Conservation (phyloP, 2,888 invertebrate genomes). For the Rugalucina vietnamica region DNA sequence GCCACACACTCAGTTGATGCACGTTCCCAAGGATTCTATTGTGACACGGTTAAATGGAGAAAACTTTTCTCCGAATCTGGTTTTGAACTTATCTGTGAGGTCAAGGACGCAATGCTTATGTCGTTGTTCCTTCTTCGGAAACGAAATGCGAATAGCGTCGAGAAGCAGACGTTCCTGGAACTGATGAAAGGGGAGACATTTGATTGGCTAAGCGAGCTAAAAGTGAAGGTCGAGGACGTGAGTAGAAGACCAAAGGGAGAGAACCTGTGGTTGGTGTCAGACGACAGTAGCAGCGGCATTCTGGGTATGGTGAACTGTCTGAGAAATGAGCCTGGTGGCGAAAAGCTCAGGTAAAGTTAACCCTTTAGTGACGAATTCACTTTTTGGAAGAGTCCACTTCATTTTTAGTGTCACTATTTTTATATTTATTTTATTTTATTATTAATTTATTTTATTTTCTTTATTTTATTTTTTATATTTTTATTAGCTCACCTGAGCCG, state of each 20-base stretch:
- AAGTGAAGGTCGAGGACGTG: slow-evolving; percentile 89
- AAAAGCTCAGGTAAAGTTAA: slow-evolving; percentile 87
- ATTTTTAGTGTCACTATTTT: too few relatives aligned
- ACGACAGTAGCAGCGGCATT: slow-evolving; percentile 90
- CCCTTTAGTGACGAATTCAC: too few relatives aligned
- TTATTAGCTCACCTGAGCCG: too few relatives aligned
- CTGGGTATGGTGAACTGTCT: slow-evolving; percentile 96
- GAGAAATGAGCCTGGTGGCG: slow-evolving; percentile 93
- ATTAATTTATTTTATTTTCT: too few relatives aligned
- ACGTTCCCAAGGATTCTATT: slow-evolving; percentile 66
- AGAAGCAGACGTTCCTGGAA: slow-evolving; percentile 58
- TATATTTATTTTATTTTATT: too few relatives aligned
- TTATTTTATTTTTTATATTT: too few relatives aligned
- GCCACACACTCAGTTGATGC: slow-evolving; percentile 35
- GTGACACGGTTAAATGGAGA: slow-evolving; percentile 70
- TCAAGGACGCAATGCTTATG: slow-evolving; percentile 87
- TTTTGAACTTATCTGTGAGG: slow-evolving; percentile 87
- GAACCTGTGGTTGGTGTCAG: slow-evolving; percentile 87
- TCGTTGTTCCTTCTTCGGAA: slow-evolving; percentile 88
- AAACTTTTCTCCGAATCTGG: slow-evolving; percentile 80
- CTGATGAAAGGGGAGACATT: too few relatives aligned
- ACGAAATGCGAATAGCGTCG: slow-evolving; percentile 19
- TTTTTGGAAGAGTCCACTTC: too few relatives aligned
- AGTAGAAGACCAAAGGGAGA: slow-evolving; percentile 84
- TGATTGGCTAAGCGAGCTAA: slow-evolving; percentile 92